These are phyloP conservation scores for Drosophila pseudoobscura DNA, from an alignment of 1,140 invertebrate genomes.

Conservation along the genomic window DNA sequence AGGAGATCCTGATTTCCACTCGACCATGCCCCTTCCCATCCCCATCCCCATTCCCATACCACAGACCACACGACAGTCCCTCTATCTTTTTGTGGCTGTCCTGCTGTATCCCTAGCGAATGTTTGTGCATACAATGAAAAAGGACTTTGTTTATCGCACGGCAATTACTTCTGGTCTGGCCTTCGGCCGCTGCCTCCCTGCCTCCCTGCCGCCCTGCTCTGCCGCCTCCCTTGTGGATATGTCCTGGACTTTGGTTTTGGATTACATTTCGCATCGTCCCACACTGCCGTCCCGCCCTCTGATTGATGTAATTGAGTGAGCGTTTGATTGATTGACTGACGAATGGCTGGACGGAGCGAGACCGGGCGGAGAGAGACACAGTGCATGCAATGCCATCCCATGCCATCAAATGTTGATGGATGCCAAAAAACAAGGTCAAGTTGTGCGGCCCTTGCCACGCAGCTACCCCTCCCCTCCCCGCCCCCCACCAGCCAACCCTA, in stretches of 20 bases:
- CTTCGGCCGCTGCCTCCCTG: background rate
- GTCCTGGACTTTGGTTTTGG: constrained; percentile 33
- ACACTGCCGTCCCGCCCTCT: constrained; percentile 4
- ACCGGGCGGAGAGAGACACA: constrained; percentile 28
- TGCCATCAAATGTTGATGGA: constrained; percentile 58
- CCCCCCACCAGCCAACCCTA: background rate
- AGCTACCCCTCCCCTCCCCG: background rate
- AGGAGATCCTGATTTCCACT: no score
- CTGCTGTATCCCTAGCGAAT: background rate
- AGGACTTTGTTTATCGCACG: constrained; percentile 27
- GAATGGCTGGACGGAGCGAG: constrained; percentile 16
- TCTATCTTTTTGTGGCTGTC: no score
- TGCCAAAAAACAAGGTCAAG: constrained; percentile 48
- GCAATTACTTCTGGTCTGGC: constrained; percentile 31
- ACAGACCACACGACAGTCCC: no score
- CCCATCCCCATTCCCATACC: no score
- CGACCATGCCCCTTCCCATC: no score
- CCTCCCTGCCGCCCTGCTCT: no score
- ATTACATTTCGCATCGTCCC: constrained; percentile 26
- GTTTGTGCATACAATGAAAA: constrained; percentile 11
- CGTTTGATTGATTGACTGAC: constrained; percentile 46
- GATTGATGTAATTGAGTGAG: constrained; percentile 56
- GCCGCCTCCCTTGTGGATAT: constrained; percentile 15
- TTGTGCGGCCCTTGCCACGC: constrained; percentile 19
- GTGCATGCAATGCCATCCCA: constrained; percentile 19